Base-by-base conservation (phyloP, 2,113 vertebrate genomes). In the Oceanodroma tethys region DNA sequence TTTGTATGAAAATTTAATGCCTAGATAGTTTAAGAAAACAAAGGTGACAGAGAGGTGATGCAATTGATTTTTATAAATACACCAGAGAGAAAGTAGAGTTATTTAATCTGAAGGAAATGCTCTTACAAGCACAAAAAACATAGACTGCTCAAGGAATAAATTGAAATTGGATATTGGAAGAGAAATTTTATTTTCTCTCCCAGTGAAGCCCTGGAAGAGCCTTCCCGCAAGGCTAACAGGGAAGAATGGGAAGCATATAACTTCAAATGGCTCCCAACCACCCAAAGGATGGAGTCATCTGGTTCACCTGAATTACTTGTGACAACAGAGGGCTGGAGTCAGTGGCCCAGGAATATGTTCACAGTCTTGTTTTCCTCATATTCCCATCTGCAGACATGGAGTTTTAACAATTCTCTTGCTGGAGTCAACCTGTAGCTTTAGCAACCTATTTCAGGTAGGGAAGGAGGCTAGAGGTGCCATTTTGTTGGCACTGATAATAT, bases 11-110 rank as follows among this genome's bases (percentile, higher is more conserved):
- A 91, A 82, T 81, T 36, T 80, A 72, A 52, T 72, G 36, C 29
- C 85, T 40, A 79, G 55, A 50, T 78, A 92, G 60, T 74, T 91
- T 75, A 96, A 91, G 60, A 96, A 95, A 95, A 87, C 56, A 86
- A 73, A 91, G 65, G 52, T 91, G 79, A 80, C 63, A 78, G 63
- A 79, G 38, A 76, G 42, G 80, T 63, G 67, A 84, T 6, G 7
- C 52, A 71, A 86, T 7, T 66, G 65, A 78, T 63, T 86, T 97
- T 95, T 86, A 63, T 59, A 90, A 82, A 86, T 50, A 80, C 34
- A 78, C 67, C 29, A 59, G 63, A 91, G 68, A 74, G n/a, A 89
- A 90, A 71, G 52, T 11, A 68, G 12, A 88, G 16, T 62, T 81
- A 91, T 87, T 94, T 87, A 89, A 62, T 79, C 56, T 89, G 66